Base-by-base conservation (phyloP, 2,797 vertebrate species). In the Chromobotia macracanthus region DNA sequence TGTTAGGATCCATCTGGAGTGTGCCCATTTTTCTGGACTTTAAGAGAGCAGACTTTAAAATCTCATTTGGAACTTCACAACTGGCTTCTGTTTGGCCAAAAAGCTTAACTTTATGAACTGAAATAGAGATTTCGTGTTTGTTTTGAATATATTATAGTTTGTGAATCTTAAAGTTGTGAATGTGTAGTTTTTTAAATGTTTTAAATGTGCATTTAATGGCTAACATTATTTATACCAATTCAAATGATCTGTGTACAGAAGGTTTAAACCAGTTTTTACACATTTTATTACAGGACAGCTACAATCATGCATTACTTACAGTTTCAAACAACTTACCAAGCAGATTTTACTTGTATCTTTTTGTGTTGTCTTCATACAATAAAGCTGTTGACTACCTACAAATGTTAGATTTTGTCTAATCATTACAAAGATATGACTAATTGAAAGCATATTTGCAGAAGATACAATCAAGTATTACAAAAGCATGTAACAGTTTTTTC, bases 161-260 rank as follows among this genome's bases (percentile, higher is more conserved):
- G n/a, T n/a, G n/a, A 0, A 18, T 28, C 63, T 51, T 70, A 3
- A 46, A 55, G 53, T 44, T 56, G 38, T 76, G 60, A 7, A 28
- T 10, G 12, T 76, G 21, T 56, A 19, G 21, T 68, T 41, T 50
- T 38, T n/a, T n/a, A n/a, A n/a, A 68, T 0, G 1, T 76, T 76
- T 76, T 67, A 76, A 75, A 41, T 75, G 61, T 65, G 31, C 9
- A 11, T 56, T 64, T 64, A 35, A 63, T 63, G 16, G 31, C 60
- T 31, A 12, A 18, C 6, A 6, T 3, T 25, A 19, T 60, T 28
- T 61, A 25, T 31, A 16, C 25, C 25, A 3, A 63, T 58, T 77
- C 19, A 69, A 9, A 38, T 48, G n/a, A 50, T 13, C 25, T 77
- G 56, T 58, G 7, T 23, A 46, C 51, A 46, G 31, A n/a, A n/a